A percentile compares a stretch with the other conserved stretches of the same genome.
phyloP scores from a whole-genome alignment of 2,113 vertebrate genomes.

The Aptenodytes patagonicus region DNA sequence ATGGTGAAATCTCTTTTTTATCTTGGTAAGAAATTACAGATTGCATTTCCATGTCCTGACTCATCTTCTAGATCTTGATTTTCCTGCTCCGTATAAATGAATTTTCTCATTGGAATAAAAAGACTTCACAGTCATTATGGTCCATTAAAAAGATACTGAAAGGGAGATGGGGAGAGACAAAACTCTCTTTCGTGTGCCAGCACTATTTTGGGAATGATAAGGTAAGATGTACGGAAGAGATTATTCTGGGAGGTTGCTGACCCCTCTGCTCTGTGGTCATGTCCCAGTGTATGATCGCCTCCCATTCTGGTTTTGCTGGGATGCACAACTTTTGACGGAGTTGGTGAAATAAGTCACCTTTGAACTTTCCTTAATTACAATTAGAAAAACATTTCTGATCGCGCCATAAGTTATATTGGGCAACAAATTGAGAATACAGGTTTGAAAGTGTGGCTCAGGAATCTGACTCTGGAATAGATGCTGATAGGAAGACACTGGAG shows the following conservation, averaged over 20 bases:
- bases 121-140: not conserved
- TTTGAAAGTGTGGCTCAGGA: not conserved
- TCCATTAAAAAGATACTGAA: not conserved
- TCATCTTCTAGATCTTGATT: not conserved
- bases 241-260: not conserved
- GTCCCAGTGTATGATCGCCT: rapidly evolving
- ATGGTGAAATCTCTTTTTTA: not conserved
- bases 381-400: not conserved
- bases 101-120: not conserved
- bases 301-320: not conserved
- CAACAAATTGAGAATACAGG: not conserved
- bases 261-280: not conserved
- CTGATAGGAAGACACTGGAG: not conserved
- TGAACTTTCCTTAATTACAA: not conserved
- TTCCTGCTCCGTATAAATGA: not conserved
- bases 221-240: not conserved
- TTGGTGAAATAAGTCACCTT: not conserved
- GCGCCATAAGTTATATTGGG: not conserved
- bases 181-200: not conserved
- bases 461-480: not conserved
- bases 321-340: not conserved
- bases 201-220: not conserved
- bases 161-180: not conserved
- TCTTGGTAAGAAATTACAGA: not conserved
- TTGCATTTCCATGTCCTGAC: not conserved